A percentile compares a stretch with the other conserved stretches of the same genome.
These are phyloP conservation scores for Dioctria linearis DNA, from an alignment of 2,888 invertebrate genomes.

Conservation along the genomic window DNA sequence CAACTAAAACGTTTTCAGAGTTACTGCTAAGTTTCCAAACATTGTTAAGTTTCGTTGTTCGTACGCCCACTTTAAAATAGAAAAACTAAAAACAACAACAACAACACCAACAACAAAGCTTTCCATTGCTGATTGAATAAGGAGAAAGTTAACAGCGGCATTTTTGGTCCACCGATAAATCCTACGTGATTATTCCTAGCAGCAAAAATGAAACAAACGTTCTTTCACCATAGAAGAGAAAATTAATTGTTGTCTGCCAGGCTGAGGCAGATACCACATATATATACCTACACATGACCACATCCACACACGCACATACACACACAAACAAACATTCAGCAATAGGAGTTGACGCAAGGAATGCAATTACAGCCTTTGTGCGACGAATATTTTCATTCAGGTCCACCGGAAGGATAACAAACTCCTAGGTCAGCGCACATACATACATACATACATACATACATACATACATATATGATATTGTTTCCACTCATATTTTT, in stretches of 20 bases:
- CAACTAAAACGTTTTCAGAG: no score
- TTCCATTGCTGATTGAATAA: slow-evolving; percentile 1
- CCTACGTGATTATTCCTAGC: slow-evolving; percentile 2
- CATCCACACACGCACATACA: not conserved
- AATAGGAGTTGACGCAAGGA: not conserved
- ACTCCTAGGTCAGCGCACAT: not conserved
- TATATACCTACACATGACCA: not conserved
- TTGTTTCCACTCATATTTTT: not conserved
- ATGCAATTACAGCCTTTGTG: not conserved
- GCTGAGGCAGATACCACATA: not conserved
- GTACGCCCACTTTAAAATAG: no score
- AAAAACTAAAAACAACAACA: no score
- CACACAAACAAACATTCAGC: not conserved
- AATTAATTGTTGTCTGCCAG: not conserved
- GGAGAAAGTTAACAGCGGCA: slow-evolving; percentile 1
- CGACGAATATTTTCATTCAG: slow-evolving; percentile 16
- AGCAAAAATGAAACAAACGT: not conserved
- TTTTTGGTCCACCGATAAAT: not conserved
- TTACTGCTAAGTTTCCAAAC: no score
- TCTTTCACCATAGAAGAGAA: not conserved
- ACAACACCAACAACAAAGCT: not conserved
- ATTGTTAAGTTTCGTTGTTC: no score
- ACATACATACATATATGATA: not conserved
- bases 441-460: no score
- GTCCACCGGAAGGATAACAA: slow-evolving; percentile 15